Conservation (phyloP, 2,888 invertebrate species). For the Trissoscelio sp. region DNA sequence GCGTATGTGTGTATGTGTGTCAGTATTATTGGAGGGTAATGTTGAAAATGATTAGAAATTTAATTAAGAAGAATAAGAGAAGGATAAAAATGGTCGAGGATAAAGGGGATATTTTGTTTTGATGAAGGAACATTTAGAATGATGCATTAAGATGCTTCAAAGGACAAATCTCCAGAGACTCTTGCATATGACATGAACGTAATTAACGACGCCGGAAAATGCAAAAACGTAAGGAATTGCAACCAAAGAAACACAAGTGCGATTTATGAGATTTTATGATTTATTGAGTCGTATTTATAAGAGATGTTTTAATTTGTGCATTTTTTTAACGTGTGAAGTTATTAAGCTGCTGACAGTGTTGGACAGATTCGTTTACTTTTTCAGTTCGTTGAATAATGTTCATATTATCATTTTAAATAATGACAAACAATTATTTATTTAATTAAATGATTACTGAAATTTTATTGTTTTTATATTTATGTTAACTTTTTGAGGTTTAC, state of each 20-base stretch:
- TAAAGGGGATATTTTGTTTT: neutral
- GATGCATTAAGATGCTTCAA: neutral
- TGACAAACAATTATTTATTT: too few species aligned
- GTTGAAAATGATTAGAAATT: constrained; percentile 7
- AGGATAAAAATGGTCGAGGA: neutral
- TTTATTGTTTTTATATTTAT: too few species aligned
- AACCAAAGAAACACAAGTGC: neutral
- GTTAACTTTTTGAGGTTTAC: too few species aligned
- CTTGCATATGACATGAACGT: constrained; percentile 20
- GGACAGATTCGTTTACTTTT: too few species aligned
- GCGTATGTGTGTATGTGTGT: too few species aligned
- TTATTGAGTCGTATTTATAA: constrained; percentile 1
- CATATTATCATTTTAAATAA: too few species aligned
- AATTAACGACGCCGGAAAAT: constrained; percentile 29
- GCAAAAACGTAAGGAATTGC: constrained; percentile 12
- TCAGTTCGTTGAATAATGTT: too few species aligned
- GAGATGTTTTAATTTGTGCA: neutral
- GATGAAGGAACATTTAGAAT: neutral
- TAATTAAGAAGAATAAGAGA: constrained; percentile 2
- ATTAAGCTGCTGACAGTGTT: too few species aligned
- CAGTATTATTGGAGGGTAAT: too few species aligned
- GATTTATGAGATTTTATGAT: constrained; percentile 35
- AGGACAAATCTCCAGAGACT: neutral
- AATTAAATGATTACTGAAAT: too few species aligned
- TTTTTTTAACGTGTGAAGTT: too few species aligned